Base-by-base conservation (phyloP, 2,888 invertebrate species). In the Coelopa pilipes region DNA sequence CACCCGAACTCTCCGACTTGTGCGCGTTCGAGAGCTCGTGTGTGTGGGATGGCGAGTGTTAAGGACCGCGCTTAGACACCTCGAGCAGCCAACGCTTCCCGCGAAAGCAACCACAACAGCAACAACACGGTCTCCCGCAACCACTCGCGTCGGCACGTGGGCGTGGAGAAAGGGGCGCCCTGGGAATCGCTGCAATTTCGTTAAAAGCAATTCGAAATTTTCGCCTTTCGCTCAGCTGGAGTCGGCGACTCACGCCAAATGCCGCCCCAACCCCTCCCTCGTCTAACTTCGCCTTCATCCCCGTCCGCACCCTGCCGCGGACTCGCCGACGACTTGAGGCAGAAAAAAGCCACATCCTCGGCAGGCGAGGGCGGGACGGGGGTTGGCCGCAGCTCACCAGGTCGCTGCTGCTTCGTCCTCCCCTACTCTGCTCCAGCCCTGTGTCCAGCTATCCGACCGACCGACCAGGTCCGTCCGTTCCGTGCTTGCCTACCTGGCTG, bases 131-230 rank as follows among this genome's bases (percentile, higher is more conserved):
- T 34, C 34, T 34, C 34, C 34, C 34, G 7, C 7, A 34, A 34
- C 34, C 34, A 34, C 34, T 34, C 34, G 34, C 7, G 34, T 7
- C 34, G 34, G 34, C 53, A 19, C 47, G 69, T 49, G 70, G 15
- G 5, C 21, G n/a, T 21, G 21, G 55, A 53, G 50, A 62, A 71
- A 46, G 55, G 34, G 63, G 46, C 71, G 19, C 55, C 55, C 75
- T 77, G 82, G 80, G 83, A 83, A 80, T 82, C 73, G 80, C 79
- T 63, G 82, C 82, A 83, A 83, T 83, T 83, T 83, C 81, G 81
- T 80, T 83, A 83, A 83, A 82, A 82, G 82, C 83, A 82, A 82
- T 83, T 82, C 79, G 73, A 73, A 76, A 76, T 77, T 60, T 69
- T 75, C 21, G 12, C 12, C 49, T 46, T 57, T 53, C 19, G n/a